These are phyloP conservation scores for Calcarius ornatus DNA, from an alignment of 2,113 vertebrate genomes.

Conservation along the genomic window DNA sequence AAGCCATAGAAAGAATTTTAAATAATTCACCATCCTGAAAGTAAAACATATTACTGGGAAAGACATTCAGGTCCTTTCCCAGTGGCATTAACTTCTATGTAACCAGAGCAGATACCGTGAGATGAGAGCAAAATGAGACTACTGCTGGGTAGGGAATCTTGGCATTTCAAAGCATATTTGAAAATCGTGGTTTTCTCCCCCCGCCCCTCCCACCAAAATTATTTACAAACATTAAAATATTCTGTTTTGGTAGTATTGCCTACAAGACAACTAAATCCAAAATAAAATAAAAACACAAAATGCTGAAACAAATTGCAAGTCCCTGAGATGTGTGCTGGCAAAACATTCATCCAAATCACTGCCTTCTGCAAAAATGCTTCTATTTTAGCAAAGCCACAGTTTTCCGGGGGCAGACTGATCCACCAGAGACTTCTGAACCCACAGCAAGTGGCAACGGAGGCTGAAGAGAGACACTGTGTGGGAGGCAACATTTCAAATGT, in stretches of 20 bases:
- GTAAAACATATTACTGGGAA: neutral
- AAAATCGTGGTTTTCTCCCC: neutral
- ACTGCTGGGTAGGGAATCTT: neutral
- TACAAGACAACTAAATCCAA: neutral
- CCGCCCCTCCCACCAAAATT: fast-evolving
- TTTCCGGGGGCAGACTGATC: neutral
- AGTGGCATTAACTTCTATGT: neutral
- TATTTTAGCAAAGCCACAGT: constrained; percentile 1
- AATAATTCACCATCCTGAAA: constrained; percentile 27
- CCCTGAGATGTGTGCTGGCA: neutral
- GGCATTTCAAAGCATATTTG: neutral
- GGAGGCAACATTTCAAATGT: neutral
- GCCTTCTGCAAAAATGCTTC: constrained; percentile 15
- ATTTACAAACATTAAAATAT: constrained; percentile 16
- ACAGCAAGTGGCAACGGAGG: neutral
- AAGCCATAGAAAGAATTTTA: neutral
- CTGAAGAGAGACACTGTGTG: neutral
- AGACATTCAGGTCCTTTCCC: neutral
- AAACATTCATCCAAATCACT: constrained; percentile 3
- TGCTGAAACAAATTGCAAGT: neutral
- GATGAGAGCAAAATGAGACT: neutral
- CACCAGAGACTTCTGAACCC: constrained; percentile 5
- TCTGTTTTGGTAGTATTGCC: neutral
- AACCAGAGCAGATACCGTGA: neutral
- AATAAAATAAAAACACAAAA: constrained; percentile 15